phyloP scores from a whole-genome alignment of 2,113 vertebrate genomes.

The Abramis brama region DNA sequence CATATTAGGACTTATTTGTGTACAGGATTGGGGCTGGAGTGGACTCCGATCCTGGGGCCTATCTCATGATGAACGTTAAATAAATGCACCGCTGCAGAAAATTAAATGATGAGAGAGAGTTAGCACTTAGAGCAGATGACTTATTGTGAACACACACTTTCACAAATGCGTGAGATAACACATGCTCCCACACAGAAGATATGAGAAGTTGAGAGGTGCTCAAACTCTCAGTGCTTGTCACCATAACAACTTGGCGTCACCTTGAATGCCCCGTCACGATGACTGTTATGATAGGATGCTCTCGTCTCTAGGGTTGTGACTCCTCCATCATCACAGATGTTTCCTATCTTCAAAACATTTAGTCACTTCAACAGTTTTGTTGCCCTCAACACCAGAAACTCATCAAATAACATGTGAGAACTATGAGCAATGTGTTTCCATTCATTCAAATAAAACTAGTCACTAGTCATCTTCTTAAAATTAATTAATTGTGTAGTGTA shows the following conservation, averaged over 20 bases:
- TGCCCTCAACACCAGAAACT: background rate
- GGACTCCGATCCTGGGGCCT: no score
- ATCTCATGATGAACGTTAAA: background rate
- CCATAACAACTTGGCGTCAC: conserved; percentile 27
- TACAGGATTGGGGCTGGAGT: background rate
- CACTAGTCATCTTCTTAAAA: background rate
- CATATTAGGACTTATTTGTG: background rate
- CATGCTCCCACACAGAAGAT: background rate
- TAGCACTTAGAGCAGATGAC: conserved; percentile 4
- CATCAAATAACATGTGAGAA: background rate
- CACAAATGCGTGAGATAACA: background rate
- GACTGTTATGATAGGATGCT: background rate
- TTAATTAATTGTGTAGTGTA: background rate
- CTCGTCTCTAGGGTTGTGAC: background rate
- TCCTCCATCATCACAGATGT: background rate
- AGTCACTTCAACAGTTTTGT: background rate
- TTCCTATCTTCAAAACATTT: conserved; percentile 29
- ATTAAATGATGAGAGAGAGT: background rate
- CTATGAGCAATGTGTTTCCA: background rate
- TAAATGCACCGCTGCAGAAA: background rate
- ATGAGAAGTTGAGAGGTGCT: background rate
- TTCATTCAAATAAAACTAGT: background rate
- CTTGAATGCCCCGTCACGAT: conserved; percentile 6
- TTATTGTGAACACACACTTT: conserved; percentile 11
- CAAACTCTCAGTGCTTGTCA: conserved; percentile 26